phyloP scores from a whole-genome alignment of 1,140 invertebrate species.

The Drosophila leontia region DNA sequence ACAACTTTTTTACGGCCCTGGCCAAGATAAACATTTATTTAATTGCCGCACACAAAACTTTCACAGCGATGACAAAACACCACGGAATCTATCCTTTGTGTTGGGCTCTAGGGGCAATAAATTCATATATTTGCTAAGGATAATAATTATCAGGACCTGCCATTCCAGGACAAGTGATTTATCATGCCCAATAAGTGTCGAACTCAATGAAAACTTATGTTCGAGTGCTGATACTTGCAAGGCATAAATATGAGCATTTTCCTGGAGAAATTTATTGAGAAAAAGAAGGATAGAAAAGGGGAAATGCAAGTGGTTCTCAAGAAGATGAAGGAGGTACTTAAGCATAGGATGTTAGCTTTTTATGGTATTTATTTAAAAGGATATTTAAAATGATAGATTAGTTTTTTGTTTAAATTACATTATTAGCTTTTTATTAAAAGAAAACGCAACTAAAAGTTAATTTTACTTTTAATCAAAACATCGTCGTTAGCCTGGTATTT shows the following conservation, averaged over 20 bases:
- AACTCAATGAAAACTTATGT: constrained; percentile 32
- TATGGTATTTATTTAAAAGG: not conserved
- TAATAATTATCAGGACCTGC: constrained; percentile 28
- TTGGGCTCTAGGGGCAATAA: constrained; percentile 12
- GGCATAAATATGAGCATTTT: constrained; percentile 9
- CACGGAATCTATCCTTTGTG: not conserved
- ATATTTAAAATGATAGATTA: not conserved
- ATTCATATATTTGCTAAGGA: constrained; percentile 30
- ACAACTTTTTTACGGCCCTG: constrained; percentile 48
- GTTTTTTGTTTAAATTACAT: not conserved
- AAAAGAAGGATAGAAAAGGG: not conserved
- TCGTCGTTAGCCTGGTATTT: not conserved
- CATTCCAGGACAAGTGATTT: constrained; percentile 27
- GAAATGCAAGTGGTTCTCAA: not conserved
- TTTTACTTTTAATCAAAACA: not conserved
- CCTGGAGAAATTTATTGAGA: not conserved
- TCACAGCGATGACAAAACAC: constrained; percentile 21
- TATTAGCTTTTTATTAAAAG: not conserved
- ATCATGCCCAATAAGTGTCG: constrained; percentile 26
- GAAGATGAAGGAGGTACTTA: not conserved
- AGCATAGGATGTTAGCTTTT: not conserved
- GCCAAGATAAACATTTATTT: constrained; percentile 68
- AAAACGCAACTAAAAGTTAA: not conserved
- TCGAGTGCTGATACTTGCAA: not conserved
- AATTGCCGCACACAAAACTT: constrained; percentile 54